Evolutionary conservation across 2,888 invertebrate species (phyloP).

Genomic region (Orthosia gracilis): DNA sequence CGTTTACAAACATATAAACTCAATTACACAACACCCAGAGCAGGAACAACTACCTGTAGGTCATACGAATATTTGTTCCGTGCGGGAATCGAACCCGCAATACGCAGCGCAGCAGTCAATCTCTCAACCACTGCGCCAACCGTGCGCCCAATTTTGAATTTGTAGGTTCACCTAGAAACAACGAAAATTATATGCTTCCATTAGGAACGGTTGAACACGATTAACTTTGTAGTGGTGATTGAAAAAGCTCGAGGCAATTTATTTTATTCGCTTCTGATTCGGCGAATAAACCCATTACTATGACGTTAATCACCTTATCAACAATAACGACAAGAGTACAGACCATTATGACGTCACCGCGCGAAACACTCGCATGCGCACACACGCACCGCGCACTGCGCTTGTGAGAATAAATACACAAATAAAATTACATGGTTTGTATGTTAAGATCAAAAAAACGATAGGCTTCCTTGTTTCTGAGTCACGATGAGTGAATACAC

Average conservation of each 20-base stretch:
- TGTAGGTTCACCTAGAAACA: background rate
- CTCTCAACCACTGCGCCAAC: too few species aligned
- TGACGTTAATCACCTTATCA: background rate
- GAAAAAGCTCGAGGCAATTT: background rate
- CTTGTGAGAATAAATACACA: background rate
- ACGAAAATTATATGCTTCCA: background rate
- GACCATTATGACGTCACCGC: conserved; percentile 1
- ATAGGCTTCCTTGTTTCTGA: conserved; percentile 5
- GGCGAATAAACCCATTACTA: background rate
- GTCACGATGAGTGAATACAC: conserved; percentile 14
- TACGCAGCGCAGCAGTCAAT: too few species aligned
- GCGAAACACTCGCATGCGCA: background rate
- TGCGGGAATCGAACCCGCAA: too few species aligned
- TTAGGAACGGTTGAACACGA: background rate
- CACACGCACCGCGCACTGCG: background rate
- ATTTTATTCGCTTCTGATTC: background rate
- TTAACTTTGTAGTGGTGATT: background rate
- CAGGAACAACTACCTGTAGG: too few species aligned
- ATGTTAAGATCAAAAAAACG: background rate
- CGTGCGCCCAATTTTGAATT: too few species aligned
- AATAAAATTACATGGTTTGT: background rate
- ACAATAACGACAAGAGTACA: background rate
- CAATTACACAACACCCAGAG: too few species aligned
- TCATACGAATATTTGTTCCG: too few species aligned
- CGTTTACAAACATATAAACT: too few species aligned